Evolutionary conservation across 2,888 invertebrate species (phyloP), one percentile per base, ranked within the genome.

Genomic region (Zygogramma bicolorata): DNA sequence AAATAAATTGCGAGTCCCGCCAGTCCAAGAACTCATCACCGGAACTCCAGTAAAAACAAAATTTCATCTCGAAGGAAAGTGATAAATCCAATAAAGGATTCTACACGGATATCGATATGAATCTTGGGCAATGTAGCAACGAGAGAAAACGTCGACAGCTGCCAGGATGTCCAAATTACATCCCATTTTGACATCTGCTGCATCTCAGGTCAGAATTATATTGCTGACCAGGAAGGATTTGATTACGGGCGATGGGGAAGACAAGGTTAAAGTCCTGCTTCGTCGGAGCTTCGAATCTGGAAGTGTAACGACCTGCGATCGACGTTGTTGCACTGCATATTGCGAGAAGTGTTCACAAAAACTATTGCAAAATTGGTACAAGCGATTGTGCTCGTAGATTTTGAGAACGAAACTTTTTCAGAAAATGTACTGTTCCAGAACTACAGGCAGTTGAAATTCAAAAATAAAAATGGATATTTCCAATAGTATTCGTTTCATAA

Each of bases 21-120:
- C 18, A 42, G 42, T 18, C 42, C 27, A 27, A 53, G n/a, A 53
- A 53, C 53, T 53, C 53, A 5, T 53, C 25, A 22, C 27, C 22
- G 25, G 27, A 53, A 53, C 53, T 27, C 27, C n/a, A 61, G 61
- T 61, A 34, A 61, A 34, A 61, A 61, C 61, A 8, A 38, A 62
- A 62, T 62, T 46, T 42, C 46, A 62, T 62, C 62, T 62, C 29
- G 49, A 10, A 40, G 46, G 29, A 46, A 40, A 63, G 63, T 46
- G 63, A 62, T 42, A 27, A 46, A 63, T 46, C 46, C 29, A 40
- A 63, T 63, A 46, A 63, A 63, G 63, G 46, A 63, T 29, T 29
- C 62, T 27, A 42, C 62, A 29, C 27, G 62, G 46, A 63, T 46
- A 49, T 46, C 46, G 63, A 22, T 46, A 31, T 46, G 25, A 46